Evolutionary conservation across 2,113 vertebrate genomes (phyloP).

Genomic region (Hymenochirus boettgeri): DNA sequence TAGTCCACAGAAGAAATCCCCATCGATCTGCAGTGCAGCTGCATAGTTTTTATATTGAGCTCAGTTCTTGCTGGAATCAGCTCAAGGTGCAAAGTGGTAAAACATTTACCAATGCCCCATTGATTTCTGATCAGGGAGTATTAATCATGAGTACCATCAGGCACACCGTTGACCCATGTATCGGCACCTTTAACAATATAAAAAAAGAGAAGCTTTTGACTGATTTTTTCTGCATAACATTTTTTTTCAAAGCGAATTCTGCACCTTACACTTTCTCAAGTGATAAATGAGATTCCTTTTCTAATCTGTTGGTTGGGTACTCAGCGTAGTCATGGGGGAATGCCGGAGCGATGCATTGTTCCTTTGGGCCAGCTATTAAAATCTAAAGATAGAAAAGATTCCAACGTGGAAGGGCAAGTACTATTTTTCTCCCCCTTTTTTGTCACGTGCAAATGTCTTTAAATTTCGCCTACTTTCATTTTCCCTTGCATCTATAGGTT

Average conservation of each 20-base stretch:
- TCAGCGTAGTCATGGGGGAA: conserved; percentile 23
- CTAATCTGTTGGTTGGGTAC: conserved; percentile 24
- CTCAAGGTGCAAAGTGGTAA: too few species aligned
- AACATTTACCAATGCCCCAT: too few species aligned
- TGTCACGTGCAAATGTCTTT: not conserved
- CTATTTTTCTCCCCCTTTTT: not conserved
- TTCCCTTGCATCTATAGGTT: not conserved
- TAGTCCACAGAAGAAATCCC: too few species aligned
- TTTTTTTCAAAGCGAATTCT: not conserved
- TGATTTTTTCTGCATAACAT: not conserved
- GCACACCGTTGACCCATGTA: too few species aligned
- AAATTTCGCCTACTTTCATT: not conserved
- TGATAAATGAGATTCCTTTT: conserved; percentile 33
- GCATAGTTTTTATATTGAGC: too few species aligned
- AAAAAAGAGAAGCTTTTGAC: too few species aligned
- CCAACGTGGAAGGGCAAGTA: conserved; percentile 14
- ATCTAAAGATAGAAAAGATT: conserved; percentile 35
- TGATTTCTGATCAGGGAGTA: too few species aligned
- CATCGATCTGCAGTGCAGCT: too few species aligned
- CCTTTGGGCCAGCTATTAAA: conserved; percentile 34
- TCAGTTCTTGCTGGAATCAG: too few species aligned
- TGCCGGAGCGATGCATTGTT: not conserved
- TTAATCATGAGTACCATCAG: too few species aligned
- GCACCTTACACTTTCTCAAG: conserved; percentile 7
- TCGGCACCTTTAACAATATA: too few species aligned